A percentile compares a stretch with the other conserved stretches of the same genome.
phyloP scores from a whole-genome alignment of 1,140 invertebrate species.

The Leptopilina clavipes region DNA sequence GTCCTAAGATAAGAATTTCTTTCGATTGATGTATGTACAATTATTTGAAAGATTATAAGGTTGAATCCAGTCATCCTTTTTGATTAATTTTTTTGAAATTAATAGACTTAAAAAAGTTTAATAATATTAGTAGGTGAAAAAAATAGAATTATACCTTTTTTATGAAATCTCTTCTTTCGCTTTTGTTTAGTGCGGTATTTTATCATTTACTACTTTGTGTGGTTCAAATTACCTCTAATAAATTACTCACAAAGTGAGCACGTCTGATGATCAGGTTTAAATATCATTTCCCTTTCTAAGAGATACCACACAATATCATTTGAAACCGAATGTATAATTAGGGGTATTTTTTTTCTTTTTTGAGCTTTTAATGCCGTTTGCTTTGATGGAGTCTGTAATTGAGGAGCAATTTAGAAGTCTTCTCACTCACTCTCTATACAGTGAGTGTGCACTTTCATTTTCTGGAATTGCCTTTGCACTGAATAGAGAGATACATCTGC shows the following conservation, averaged over 20 bases:
- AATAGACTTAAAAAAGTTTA: no score
- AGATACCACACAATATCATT: not conserved
- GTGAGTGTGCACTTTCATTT: slow-evolving; percentile 29
- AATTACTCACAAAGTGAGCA: not conserved
- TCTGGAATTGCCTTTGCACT: slow-evolving; percentile 26
- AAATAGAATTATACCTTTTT: no score
- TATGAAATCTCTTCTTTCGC: no score
- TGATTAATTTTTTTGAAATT: no score
- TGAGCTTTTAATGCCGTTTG: not conserved
- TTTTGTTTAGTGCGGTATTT: no score
- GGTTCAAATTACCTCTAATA: not conserved
- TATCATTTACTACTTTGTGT: not conserved
- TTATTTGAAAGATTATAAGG: no score
- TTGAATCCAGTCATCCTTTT: no score
- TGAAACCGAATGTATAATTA: not conserved
- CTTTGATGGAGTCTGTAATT: slow-evolving; percentile 10
- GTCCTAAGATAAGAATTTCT: no score
- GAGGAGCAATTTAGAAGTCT: slow-evolving; percentile 15
- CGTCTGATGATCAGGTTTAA: not conserved
- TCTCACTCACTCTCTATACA: not conserved
- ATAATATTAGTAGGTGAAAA: no score
- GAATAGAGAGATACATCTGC: slow-evolving; percentile 26
- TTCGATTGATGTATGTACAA: no score
- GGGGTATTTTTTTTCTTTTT: not conserved
- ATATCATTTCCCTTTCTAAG: not conserved